Evolutionary conservation across 2,113 vertebrate genomes (phyloP), one percentile per base, ranked within the genome.

Genomic region (Cephalopterus ornatus): DNA sequence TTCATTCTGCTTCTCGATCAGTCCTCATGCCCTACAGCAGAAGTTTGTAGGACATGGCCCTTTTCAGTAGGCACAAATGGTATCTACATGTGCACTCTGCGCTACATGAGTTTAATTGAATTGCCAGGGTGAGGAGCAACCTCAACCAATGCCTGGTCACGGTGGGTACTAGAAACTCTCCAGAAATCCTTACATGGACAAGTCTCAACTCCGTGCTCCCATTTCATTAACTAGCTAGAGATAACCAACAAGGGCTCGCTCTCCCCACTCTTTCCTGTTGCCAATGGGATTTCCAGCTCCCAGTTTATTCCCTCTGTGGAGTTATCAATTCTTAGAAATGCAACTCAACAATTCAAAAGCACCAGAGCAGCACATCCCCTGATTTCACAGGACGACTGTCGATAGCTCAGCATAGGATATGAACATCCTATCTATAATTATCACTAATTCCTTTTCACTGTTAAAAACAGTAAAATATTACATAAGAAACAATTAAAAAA

Each of bases 101-200:
- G 26, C 30, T 72, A 7, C 0, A 0, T 10, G 35, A 91, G 17
- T 6, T 42, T n/a, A 63, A 78, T 0, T 42, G 47, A 70, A 58
- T 12, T 61, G 53, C 50, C 59, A 37, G 27, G 67, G 33, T 9
- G 21, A 73, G 15, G 6, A 88, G 71, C 39, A 73, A 37, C 23
- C 49, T 85, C 65, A 11, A 0, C 16, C 47, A 85, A 7, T 24
- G 41, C 13, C 14, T 67, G 28, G 18, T 42, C 32, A 56, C 2
- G 1, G 39, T 5, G 6, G 20, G 27, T 74, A 32, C 65, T 24
- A 81, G 52, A 81, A 81, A 61, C 30, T 39, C 24, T 37, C 22
- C 28, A 74, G 44, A 49, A 58, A 55, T 30, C 73, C 58, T 50
- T 30, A 84, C 26, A 11, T 4, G 16, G 66, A 42, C 44, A 61